Conservation (phyloP, 2,888 invertebrate species). For the Acanthosepion lycidas region DNA sequence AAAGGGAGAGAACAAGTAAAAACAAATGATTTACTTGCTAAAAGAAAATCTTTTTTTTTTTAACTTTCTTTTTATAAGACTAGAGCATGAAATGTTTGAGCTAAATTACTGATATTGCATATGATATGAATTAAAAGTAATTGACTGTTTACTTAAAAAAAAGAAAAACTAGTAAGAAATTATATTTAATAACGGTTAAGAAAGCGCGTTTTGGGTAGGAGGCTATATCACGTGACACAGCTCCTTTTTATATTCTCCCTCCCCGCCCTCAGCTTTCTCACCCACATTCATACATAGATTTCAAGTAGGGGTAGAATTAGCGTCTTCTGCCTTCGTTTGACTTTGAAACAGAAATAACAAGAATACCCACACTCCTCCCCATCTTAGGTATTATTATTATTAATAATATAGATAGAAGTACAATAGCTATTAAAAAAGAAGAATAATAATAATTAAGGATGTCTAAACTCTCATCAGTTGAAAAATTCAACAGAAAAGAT, state of each 20-base stretch:
- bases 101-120: too few species aligned
- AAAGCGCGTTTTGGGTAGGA: background rate
- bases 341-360: background rate
- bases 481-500: background rate
- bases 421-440: background rate
- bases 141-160: background rate
- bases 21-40: background rate
- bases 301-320: background rate
- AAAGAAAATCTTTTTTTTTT: background rate
- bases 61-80: background rate
- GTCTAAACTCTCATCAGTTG: background rate
- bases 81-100: too few species aligned
- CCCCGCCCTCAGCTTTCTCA: background rate
- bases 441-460: background rate
- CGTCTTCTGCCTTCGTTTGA: background rate
- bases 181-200: background rate
- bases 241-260: background rate
- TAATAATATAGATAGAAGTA: background rate
- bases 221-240: background rate
- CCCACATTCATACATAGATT: background rate
- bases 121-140: background rate
- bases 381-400: background rate
- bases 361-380: background rate
- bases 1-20: constrained; percentile 11
- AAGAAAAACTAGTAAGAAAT: background rate